Evolutionary conservation across 2,113 vertebrate genomes (phyloP).

Genomic region (Pterocles gutturalis): DNA sequence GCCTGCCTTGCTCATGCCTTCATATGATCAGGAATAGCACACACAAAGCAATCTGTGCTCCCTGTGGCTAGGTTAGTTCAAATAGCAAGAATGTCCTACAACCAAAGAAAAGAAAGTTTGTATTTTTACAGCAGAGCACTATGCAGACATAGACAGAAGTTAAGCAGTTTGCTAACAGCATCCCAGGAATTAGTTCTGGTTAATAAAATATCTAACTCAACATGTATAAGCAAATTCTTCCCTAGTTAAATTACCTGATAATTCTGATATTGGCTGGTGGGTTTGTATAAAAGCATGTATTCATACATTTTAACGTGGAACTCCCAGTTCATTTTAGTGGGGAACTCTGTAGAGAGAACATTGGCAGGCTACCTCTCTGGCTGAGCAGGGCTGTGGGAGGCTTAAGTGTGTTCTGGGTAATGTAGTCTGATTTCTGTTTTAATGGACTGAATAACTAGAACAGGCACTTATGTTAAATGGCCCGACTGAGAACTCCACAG

Average conservation of each 20-base stretch:
- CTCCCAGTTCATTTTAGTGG: background rate
- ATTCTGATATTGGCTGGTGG: background rate
- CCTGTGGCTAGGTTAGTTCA: background rate
- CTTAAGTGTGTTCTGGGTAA: conserved; percentile 56
- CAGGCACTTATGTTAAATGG: conserved; percentile 55
- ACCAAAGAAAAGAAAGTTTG: background rate
- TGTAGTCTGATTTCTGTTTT: conserved; percentile 62
- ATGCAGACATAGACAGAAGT: background rate
- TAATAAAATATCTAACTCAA: conserved; percentile 7
- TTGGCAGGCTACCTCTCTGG: background rate
- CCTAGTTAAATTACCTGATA: background rate
- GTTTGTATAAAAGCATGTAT: background rate
- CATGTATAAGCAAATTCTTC: background rate
- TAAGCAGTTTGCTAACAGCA: background rate
- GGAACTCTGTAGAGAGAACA: background rate
- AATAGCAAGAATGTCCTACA: background rate
- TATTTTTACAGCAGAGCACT: background rate
- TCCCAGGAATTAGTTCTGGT: background rate
- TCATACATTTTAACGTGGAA: background rate
- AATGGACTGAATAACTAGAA: conserved; percentile 53
- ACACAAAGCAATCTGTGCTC: background rate
- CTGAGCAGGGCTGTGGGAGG: background rate
- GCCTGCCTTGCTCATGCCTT: background rate
- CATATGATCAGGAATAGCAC: background rate
- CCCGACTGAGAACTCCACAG: background rate